Conservation (phyloP, 2,888 invertebrate species). For the Cetonia aurata region DNA sequence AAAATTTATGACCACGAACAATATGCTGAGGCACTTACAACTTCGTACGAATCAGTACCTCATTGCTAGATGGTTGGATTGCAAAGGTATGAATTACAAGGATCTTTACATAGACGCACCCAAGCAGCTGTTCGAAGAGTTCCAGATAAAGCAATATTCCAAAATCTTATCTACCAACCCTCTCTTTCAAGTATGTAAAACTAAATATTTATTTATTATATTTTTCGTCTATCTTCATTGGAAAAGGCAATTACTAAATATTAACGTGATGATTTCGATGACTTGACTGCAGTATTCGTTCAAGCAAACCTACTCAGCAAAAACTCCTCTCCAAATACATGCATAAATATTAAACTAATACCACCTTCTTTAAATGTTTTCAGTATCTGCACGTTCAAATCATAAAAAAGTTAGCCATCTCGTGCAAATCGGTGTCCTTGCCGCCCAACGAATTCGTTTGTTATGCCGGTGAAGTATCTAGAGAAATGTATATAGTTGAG, state of each 20-base stretch:
- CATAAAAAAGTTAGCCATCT: slow-evolving; percentile 45
- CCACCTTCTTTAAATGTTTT: slow-evolving; percentile 4
- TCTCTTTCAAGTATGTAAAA: slow-evolving; percentile 49
- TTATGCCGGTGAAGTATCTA: slow-evolving; percentile 52
- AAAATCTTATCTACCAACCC: slow-evolving; percentile 47
- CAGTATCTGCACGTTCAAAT: slow-evolving; percentile 36
- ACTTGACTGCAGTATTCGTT: too few species aligned
- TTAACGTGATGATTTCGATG: neutral
- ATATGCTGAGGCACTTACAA: slow-evolving; percentile 50
- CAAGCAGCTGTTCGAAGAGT: slow-evolving; percentile 48
- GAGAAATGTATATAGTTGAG: slow-evolving; percentile 52
- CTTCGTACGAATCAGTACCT: slow-evolving; percentile 52
- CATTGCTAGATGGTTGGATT: slow-evolving; percentile 53
- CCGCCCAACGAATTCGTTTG: slow-evolving; percentile 52
- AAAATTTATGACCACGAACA: slow-evolving; percentile 50
- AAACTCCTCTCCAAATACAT: too few species aligned
- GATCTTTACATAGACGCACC: slow-evolving; percentile 51
- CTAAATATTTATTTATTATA: neutral
- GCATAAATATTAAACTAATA: too few species aligned
- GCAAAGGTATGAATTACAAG: slow-evolving; percentile 48
- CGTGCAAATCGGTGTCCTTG: slow-evolving; percentile 47
- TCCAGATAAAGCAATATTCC: slow-evolving; percentile 50
- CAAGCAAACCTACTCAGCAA: too few species aligned
- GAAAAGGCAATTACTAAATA: neutral
- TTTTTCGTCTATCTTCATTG: too few species aligned